Evolutionary conservation across 2,888 invertebrate species (phyloP).

Genomic region (Achlya flavicornis): DNA sequence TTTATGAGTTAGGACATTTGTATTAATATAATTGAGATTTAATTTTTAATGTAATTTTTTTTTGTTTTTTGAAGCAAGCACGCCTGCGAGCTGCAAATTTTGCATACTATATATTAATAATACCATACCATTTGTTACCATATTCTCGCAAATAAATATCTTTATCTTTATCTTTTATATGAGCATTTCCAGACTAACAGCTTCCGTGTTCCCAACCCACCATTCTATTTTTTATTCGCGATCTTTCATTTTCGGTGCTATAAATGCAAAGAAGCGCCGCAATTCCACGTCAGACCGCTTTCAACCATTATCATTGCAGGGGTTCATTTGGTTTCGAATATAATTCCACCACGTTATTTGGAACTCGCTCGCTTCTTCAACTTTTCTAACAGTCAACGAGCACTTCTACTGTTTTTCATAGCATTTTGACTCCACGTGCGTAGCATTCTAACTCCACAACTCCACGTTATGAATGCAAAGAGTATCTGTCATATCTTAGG

Average conservation of each 20-base stretch:
- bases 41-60: no score
- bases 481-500: no score
- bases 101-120: no score
- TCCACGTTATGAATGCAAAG: no score
- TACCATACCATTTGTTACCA: no score
- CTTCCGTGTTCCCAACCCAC: slow-evolving; percentile 21
- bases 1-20: no score
- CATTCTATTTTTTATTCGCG: slow-evolving; percentile 54
- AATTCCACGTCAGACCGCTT: slow-evolving; percentile 54
- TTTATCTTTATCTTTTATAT: neutral
- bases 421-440: no score
- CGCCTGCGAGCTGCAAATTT: no score
- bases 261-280: slow-evolving; percentile 68
- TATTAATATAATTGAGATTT: no score
- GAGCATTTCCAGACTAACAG: slow-evolving; percentile 6
- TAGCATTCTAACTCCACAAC: neutral
- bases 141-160: no score
- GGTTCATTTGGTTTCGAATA: slow-evolving; percentile 53
- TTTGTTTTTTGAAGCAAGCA: no score
- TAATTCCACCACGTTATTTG: slow-evolving; percentile 20
- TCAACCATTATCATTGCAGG: slow-evolving; percentile 46
- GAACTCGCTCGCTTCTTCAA: slow-evolving; percentile 2
- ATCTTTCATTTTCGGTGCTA: slow-evolving; percentile 68
- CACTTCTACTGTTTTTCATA: neutral
- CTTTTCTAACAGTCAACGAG: neutral